Percentiles rank a stretch among this genome's conserved stretches.
Conservation (phyloP, 1,140 invertebrate genomes). For the Arion vulgaris region DNA sequence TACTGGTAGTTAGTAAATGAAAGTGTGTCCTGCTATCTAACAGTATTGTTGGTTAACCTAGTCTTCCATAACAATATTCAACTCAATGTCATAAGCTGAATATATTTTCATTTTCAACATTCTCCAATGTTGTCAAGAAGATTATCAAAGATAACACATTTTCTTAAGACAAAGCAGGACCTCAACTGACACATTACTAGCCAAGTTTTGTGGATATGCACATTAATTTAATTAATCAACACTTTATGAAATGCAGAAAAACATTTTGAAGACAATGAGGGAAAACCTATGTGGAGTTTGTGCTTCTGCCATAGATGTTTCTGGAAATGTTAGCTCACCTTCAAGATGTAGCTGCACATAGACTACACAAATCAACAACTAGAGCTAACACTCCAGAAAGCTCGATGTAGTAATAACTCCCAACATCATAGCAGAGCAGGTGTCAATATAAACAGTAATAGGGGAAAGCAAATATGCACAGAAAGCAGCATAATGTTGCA, state of each 20-base stretch:
- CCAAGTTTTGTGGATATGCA: slow-evolving; percentile 29
- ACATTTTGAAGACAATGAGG: slow-evolving; percentile 21
- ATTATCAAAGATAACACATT: neutral
- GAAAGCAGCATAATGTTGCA: no score
- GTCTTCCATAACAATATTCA: no score
- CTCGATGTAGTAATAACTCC: no score
- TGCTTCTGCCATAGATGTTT: neutral
- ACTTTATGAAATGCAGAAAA: slow-evolving; percentile 38
- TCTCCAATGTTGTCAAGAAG: neutral
- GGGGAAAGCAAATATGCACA: no score
- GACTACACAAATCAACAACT: no score
- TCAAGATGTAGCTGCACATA: no score
- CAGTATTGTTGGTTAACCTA: no score
- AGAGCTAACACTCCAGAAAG: no score
- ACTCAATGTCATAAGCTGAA: neutral
- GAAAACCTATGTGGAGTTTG: slow-evolving; percentile 40
- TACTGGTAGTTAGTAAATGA: no score
- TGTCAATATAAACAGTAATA: no score
- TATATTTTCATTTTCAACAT: neutral
- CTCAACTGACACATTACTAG: slow-evolving; percentile 41
- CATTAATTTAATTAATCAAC: slow-evolving; percentile 43
- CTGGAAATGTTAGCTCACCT: neutral
- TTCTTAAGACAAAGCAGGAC: slow-evolving; percentile 8
- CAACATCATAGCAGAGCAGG: no score
- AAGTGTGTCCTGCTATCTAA: no score